Evolutionary conservation across 1,140 invertebrate genomes (phyloP).

Genomic region (Dendrolimus kikuchii): DNA sequence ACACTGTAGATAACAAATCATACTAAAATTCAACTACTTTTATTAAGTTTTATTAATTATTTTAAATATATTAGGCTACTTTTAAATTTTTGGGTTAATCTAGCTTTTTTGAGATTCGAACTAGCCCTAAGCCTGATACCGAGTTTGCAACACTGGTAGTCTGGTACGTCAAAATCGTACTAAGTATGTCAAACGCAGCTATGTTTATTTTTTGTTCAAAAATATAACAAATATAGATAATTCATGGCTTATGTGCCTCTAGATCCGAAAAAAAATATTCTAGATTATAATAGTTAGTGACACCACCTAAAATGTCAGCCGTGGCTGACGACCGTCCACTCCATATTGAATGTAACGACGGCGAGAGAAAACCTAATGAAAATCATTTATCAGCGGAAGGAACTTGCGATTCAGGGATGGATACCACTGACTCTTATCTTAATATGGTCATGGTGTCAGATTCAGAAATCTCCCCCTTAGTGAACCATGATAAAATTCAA

Average conservation of each 20-base stretch:
- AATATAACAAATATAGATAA: constrained; percentile 27
- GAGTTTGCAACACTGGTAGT: too few relatives aligned
- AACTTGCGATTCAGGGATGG: constrained; percentile 44
- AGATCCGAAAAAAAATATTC: constrained; percentile 16
- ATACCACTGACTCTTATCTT: constrained; percentile 29
- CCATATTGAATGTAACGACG: constrained; percentile 47
- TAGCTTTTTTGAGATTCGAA: too few relatives aligned
- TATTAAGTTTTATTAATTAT: too few relatives aligned
- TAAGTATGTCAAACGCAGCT: constrained; percentile 6
- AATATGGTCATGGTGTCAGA: constrained; percentile 21
- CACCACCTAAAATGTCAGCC: constrained; percentile 34
- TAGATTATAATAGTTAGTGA: constrained; percentile 18
- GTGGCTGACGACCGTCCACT: constrained; percentile 17
- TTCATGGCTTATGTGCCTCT: constrained; percentile 32
- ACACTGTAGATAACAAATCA: too few relatives aligned
- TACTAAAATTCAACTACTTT: too few relatives aligned
- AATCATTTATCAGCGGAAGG: constrained; percentile 27
- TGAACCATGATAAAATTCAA: too few relatives aligned
- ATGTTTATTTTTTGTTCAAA: constrained; percentile 51
- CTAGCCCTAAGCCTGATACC: too few relatives aligned
- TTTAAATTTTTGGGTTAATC: too few relatives aligned
- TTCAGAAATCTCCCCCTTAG: constrained; percentile 25
- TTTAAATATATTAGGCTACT: too few relatives aligned
- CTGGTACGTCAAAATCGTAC: constrained; percentile 25
- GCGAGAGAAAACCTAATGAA: constrained; percentile 26